These are phyloP conservation scores for Poeciliopsis prolifica DNA, from an alignment of 2,113 vertebrate species.

Conservation along the genomic window DNA sequence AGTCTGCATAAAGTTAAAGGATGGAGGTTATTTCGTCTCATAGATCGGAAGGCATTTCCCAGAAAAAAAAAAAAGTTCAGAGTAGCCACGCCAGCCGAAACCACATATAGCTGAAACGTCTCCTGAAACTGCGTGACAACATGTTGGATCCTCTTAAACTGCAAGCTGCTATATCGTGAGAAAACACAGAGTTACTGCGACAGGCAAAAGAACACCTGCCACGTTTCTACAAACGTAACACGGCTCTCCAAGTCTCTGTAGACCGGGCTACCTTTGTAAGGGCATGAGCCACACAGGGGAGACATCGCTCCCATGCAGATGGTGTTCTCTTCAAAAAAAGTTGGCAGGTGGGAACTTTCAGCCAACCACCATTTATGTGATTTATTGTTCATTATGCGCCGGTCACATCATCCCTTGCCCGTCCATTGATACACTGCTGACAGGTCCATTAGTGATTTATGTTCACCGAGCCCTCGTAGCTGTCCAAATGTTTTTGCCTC, in stretches of 20 bases:
- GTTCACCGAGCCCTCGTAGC: neutral
- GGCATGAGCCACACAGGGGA: neutral
- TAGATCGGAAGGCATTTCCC: too few relatives aligned
- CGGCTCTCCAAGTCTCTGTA: neutral
- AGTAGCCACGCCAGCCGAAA: too few relatives aligned
- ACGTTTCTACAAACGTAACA: neutral
- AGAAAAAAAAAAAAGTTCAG: too few relatives aligned
- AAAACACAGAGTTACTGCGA: neutral
- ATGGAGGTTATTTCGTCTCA: too few relatives aligned
- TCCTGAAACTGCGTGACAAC: neutral
- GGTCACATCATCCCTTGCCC: neutral
- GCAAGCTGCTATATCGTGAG: too few relatives aligned
- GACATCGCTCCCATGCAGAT: neutral
- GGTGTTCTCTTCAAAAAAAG: neutral
- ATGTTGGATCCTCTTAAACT: neutral
- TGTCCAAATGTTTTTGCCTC: conserved; percentile 2
- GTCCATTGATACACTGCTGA: neutral
- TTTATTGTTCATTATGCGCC: neutral
- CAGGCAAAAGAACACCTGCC: neutral
- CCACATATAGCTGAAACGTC: too few relatives aligned
- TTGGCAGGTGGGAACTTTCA: conserved; percentile 1
- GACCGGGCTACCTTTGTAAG: neutral
- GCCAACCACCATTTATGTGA: neutral
- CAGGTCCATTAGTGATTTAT: conserved; percentile 8
- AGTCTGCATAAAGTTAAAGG: neutral